Evolutionary conservation across 2,113 vertebrate species (phyloP).

Genomic region (Tupaia chinensis): DNA sequence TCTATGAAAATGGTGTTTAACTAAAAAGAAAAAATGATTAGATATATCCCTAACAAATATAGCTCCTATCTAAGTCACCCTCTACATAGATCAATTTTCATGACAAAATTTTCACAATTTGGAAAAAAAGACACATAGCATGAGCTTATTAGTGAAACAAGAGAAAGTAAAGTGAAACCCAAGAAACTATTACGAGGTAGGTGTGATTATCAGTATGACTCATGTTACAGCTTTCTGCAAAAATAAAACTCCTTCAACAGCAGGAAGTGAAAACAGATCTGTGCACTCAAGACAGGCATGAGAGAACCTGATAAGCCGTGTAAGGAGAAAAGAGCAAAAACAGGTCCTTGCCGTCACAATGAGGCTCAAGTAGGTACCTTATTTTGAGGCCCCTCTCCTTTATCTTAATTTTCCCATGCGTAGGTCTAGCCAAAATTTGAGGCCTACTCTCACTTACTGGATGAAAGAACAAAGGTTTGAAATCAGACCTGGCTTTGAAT

Average conservation of each 20-base stretch:
- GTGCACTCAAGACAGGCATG: background rate
- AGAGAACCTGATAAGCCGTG: background rate
- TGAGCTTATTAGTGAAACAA: background rate
- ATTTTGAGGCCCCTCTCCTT: background rate
- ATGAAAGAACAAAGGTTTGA: background rate
- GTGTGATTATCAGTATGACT: background rate
- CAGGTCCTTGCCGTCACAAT: background rate
- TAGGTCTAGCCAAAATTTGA: background rate
- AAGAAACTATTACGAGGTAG: background rate
- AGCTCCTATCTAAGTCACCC: background rate
- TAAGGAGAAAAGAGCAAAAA: background rate
- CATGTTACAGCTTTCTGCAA: slow-evolving; percentile 9
- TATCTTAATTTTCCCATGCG: background rate
- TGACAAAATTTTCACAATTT: background rate
- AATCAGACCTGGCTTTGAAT: slow-evolving; percentile 29
- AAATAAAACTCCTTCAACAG: background rate
- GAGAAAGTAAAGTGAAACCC: background rate
- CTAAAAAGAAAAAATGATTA: background rate
- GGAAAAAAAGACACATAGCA: slow-evolving; percentile 1
- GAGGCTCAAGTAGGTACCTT: background rate
- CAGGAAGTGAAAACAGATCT: background rate
- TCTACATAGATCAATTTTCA: background rate
- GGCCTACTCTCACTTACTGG: background rate
- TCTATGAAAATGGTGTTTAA: slow-evolving; percentile 13
- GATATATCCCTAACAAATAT: background rate